phyloP scores from a whole-genome alignment of 2,113 vertebrate species.

The Elephas maximus region DNA sequence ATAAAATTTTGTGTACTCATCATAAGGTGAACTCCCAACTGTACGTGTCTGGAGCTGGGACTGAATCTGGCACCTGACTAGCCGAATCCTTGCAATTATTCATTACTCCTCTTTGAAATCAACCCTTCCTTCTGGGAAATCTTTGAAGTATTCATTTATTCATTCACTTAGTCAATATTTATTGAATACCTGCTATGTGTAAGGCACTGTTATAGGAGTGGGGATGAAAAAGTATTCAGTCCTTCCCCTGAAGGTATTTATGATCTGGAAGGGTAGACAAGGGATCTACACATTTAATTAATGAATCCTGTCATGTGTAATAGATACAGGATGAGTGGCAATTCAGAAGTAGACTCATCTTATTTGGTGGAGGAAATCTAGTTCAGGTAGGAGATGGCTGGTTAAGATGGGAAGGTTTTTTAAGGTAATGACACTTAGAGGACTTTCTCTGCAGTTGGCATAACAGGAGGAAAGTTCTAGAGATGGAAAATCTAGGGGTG shows the following conservation, averaged over 20 bases:
- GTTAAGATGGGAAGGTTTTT: neutral
- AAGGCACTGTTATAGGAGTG: neutral
- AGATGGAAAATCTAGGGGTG: neutral
- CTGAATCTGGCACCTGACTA: neutral
- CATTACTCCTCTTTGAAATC: slow-evolving; percentile 39
- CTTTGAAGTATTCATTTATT: slow-evolving; percentile 53
- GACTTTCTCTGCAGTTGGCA: neutral
- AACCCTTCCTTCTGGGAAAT: neutral
- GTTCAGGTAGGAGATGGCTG: neutral
- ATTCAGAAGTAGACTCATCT: slow-evolving; percentile 1
- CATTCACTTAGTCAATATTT: slow-evolving; percentile 35
- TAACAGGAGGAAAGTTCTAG: neutral
- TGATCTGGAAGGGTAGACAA: neutral
- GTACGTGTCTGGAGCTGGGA: neutral
- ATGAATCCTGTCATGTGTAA: neutral
- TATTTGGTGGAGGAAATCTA: neutral
- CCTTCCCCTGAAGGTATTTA: neutral
- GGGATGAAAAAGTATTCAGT: neutral
- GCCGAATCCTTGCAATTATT: neutral
- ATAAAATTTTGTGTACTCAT: neutral
- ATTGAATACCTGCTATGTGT: neutral
- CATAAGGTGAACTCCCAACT: neutral
- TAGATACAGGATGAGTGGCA: neutral
- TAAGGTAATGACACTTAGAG: neutral
- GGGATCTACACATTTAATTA: neutral